Evolutionary conservation across 92 coral and sea anemone species (phyloP), one percentile per base, ranked within the genome.

Genomic region (Epizoanthus scotinus): DNA sequence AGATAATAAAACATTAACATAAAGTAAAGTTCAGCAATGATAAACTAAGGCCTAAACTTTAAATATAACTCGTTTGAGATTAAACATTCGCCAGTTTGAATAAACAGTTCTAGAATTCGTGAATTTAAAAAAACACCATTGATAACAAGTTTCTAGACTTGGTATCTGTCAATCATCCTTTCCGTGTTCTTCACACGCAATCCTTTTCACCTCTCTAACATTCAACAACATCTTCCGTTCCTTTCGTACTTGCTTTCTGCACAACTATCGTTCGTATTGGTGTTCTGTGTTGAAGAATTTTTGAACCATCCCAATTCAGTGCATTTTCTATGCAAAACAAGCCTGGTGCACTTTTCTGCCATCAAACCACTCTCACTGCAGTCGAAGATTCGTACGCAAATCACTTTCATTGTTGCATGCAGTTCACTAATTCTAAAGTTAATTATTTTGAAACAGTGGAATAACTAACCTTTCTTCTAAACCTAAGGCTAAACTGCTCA

Each of bases 401-500:
- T 65, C 29, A 40, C 44, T 29, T 65, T 15, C 10, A 65, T 65
- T 47, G 52, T 13, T 47, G 14, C 52, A 47, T 47, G 52, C 52
- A 47, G 52, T 47, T 47, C 12, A 47, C 52, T 47, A 47, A 47
- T 47, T 47, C 12, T 47, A 47, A 47, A 2, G 14, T 47, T 47
- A 47, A 47, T 47, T 47, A 47, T 47, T 47, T 47, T 47, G 15
- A 47, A 47, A 9, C 52, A 47, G 52, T 47, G 52, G 17, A 47
- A 47, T 47, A 47, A 47, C 52, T 59, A 58, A 58, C 26, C 21
- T 58, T 75, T 75, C 53, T 75, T 75, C 27, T 22, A 73, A 75
- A 58, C 68, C 40, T 75, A 75, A 75, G 68, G 68, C 81, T 75
- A 57, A 57, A 57, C 14, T 38, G 68, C 63, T 75, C 70, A 75